A percentile compares a stretch with the other conserved stretches of the same genome.
phyloP scores from a whole-genome alignment of 2,113 vertebrate species.

The Proteles cristata region DNA sequence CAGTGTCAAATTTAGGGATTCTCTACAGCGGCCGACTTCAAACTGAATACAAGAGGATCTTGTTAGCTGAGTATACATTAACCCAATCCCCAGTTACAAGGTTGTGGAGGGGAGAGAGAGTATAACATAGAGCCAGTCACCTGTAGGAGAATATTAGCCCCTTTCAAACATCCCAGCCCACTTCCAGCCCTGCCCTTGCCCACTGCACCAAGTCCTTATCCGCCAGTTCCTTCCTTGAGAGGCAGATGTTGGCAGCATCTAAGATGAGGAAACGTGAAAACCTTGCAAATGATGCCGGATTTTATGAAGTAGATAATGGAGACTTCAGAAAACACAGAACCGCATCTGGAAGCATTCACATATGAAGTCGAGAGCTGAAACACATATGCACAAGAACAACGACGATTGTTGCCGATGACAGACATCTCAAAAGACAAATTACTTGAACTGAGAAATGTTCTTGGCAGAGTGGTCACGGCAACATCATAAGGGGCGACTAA shows the following conservation, averaged over 20 bases:
- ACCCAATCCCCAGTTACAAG: not conserved
- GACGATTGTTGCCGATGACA: not conserved
- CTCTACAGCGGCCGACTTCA: not conserved
- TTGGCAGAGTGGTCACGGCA: not conserved
- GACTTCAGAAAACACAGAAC: not conserved
- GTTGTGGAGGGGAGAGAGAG: not conserved
- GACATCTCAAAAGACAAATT: not conserved
- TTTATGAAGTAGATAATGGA: not conserved
- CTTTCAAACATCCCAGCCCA: not conserved
- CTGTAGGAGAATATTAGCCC: not conserved
- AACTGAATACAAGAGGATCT: not conserved
- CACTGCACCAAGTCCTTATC: accelerated
- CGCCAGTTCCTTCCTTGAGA: not conserved
- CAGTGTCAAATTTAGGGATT: not conserved
- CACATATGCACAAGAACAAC: accelerated
- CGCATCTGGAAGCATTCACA: accelerated
- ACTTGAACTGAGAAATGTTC: not conserved
- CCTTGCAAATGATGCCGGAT: not conserved
- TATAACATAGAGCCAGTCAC: not conserved
- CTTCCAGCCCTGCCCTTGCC: not conserved
- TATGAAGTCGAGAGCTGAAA: not conserved
- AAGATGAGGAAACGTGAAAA: not conserved
- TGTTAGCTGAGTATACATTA: not conserved
- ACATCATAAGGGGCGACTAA: not conserved
- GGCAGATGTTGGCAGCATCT: not conserved